Base-by-base conservation (phyloP, 1,140 invertebrate species). In the Lineus longissimus region DNA sequence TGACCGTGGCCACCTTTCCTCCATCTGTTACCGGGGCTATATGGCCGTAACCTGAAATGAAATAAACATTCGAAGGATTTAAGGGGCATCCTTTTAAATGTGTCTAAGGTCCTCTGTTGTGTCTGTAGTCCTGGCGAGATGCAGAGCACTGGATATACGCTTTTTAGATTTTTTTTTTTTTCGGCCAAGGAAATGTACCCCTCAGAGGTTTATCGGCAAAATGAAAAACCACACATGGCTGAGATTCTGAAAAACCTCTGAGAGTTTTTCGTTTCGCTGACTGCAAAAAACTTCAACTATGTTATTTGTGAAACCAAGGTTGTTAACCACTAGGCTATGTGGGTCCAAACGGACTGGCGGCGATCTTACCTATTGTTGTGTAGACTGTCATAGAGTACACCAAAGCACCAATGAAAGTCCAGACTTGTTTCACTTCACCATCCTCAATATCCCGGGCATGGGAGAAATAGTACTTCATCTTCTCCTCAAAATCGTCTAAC, bases 331-430 rank as follows among this genome's bases (percentile, higher is more conserved):
- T n/a, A n/a, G n/a, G n/a, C n/a, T n/a, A n/a, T n/a, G n/a, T n/a
- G n/a, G n/a, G n/a, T n/a, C n/a, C n/a, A n/a, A n/a, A n/a, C n/a
- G n/a, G n/a, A n/a, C n/a, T n/a, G n/a, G n/a, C n/a, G n/a, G n/a
- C n/a, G n/a, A n/a, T 30, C 87, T 70, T 67, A 95, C 94, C 94
- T 83, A 97, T 97, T 23, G 94, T 97, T 17, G 94, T 94, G 68
- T 95, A 86, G 66, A 97, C 86, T 59, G 94, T 95, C 70, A 94
- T 84, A 76, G 91, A 93, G 83, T 94, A 98, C 63, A 95, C 88
- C 60, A 97, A 86, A 0, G 93, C 89, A 78, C 96, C 95, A 79
- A 94, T 86, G 81, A 95, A 96, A 70, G 88, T 94, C 93, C 95
- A 97, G 13, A 90, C 89, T 70, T 67, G 54, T 43, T 25, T 62